phyloP scores from a whole-genome alignment of 2,888 invertebrate genomes.

The Leptopilina myrica region DNA sequence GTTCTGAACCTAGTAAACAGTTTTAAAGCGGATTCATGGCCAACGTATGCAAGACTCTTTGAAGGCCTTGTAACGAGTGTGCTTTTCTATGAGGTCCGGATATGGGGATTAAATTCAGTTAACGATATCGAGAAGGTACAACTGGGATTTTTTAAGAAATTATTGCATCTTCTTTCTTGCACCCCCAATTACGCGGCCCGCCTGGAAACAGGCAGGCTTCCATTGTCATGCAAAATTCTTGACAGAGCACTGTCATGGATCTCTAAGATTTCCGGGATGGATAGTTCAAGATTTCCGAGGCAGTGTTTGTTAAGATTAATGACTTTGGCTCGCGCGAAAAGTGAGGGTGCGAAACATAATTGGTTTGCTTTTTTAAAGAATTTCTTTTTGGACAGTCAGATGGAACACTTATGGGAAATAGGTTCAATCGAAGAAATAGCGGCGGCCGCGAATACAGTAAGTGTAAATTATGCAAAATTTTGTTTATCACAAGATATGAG shows the following conservation, averaged over 20 bases:
- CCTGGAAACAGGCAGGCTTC: too few species aligned
- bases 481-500: background rate
- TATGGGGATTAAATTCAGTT: too few species aligned
- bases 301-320: background rate
- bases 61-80: too few species aligned
- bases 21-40: too few species aligned
- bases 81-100: too few species aligned
- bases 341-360: background rate
- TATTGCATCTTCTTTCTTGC: too few species aligned
- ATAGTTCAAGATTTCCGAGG: background rate
- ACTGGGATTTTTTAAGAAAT: too few species aligned
- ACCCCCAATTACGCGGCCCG: too few species aligned
- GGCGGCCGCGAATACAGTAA: background rate
- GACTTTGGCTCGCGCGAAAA: background rate
- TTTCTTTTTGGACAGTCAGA: background rate
- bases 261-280: background rate
- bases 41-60: too few species aligned
- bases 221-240: background rate
- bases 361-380: background rate
- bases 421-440: background rate
- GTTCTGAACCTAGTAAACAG: too few species aligned
- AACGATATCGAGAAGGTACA: too few species aligned
- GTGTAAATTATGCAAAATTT: background rate
- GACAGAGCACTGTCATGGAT: background rate
- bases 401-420: background rate